These are phyloP conservation scores for Salvator merianae DNA, from an alignment of 2,113 vertebrate species.

Conservation along the genomic window DNA sequence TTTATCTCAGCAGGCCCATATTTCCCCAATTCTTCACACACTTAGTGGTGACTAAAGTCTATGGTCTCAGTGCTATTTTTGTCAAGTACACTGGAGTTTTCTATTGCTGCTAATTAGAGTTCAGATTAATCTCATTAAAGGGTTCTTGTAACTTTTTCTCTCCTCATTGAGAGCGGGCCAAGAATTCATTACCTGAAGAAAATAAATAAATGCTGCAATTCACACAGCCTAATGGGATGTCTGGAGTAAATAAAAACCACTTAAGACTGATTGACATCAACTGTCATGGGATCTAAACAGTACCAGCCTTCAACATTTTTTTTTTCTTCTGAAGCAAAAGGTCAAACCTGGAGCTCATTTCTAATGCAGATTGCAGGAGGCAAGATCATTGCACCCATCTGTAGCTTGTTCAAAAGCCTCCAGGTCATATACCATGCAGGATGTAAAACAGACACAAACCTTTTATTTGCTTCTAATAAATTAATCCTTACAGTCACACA, in stretches of 20 bases:
- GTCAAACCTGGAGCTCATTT: slow-evolving; percentile 9
- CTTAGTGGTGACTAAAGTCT: slow-evolving; percentile 29
- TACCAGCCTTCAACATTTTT: background rate
- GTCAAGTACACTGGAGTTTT: slow-evolving; percentile 61
- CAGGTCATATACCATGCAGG: background rate
- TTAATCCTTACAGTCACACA: background rate
- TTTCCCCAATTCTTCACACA: background rate
- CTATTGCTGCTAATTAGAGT: slow-evolving; percentile 63
- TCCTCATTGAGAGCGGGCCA: slow-evolving; percentile 33
- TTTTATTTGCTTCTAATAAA: background rate
- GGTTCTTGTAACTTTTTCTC: slow-evolving; percentile 44
- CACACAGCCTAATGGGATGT: slow-evolving; percentile 53
- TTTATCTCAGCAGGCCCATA: background rate
- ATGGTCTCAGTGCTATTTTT: slow-evolving; percentile 62
- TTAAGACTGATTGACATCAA: slow-evolving; percentile 62
- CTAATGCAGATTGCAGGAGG: background rate
- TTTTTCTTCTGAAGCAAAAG: slow-evolving; percentile 15
- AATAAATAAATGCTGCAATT: slow-evolving; percentile 27
- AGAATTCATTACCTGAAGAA: slow-evolving; percentile 51
- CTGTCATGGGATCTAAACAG: slow-evolving; percentile 42
- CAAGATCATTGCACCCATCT: background rate
- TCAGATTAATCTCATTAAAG: slow-evolving; percentile 62
- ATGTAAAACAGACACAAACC: background rate
- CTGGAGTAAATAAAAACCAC: slow-evolving; percentile 69
- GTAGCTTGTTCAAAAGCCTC: background rate